A percentile compares a stretch with the other conserved stretches of the same genome.
These are phyloP conservation scores for Aphodius sticticus DNA, from an alignment of 2,888 invertebrate species.

Conservation along the genomic window DNA sequence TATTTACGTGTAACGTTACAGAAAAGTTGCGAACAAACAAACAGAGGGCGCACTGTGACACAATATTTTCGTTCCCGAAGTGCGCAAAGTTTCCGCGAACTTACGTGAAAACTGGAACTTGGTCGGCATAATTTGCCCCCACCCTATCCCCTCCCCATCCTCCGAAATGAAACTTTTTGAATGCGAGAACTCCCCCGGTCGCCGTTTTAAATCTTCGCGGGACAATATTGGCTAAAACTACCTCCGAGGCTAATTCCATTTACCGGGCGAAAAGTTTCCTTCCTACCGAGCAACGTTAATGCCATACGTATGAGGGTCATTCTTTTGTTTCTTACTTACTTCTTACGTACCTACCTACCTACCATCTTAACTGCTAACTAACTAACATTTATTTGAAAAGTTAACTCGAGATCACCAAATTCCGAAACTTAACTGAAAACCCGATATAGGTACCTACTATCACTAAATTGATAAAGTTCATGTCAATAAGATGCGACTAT, in stretches of 20 bases:
- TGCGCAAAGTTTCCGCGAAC: not conserved
- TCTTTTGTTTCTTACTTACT: not conserved
- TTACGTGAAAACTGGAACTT: slow-evolving; percentile 24
- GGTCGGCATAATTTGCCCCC: slow-evolving; percentile 19
- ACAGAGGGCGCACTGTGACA: not conserved
- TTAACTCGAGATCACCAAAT: not conserved
- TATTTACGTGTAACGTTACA: not conserved
- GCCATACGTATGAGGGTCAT: slow-evolving; percentile 4
- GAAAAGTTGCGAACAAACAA: not conserved
- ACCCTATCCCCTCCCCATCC: not conserved
- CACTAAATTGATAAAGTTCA: not conserved
- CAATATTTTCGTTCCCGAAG: not conserved
- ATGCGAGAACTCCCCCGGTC: slow-evolving; percentile 20
- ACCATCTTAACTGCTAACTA: not conserved
- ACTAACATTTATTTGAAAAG: slow-evolving; percentile 4
- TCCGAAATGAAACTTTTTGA: slow-evolving; percentile 24
- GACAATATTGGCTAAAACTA: slow-evolving; percentile 21
- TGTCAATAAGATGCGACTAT: too few species aligned
- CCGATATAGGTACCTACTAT: not conserved
- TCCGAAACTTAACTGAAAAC: not conserved
- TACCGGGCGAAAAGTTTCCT: slow-evolving; percentile 23
- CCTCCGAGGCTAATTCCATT: slow-evolving; percentile 21
- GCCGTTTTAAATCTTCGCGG: slow-evolving; percentile 24
- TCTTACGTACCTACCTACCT: not conserved
- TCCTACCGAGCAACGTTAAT: not conserved